These are phyloP conservation scores for Drosophila emarginata DNA, from an alignment of 2,888 invertebrate species.

Conservation along the genomic window DNA sequence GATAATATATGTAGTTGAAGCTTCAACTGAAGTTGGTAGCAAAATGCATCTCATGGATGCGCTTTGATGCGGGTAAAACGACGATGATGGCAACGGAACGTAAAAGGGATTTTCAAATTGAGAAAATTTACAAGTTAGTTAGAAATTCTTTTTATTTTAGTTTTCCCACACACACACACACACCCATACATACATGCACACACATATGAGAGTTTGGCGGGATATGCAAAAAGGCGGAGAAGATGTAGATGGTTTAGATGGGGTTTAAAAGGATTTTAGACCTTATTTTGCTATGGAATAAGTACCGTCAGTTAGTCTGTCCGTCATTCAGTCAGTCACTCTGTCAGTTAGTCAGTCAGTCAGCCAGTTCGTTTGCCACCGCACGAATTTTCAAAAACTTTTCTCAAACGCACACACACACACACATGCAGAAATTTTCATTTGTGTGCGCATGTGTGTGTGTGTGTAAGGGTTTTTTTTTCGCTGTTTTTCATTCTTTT, in stretches of 20 bases:
- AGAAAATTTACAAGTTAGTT: slow-evolving; percentile 68
- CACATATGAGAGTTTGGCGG: slow-evolving; percentile 3
- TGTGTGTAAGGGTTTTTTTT: slow-evolving; percentile 37
- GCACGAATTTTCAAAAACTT: slow-evolving; percentile 74
- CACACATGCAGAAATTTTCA: slow-evolving; percentile 44
- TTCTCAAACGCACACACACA: slow-evolving; percentile 52
- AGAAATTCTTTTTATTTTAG: slow-evolving; percentile 55
- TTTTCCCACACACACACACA: slow-evolving; percentile 35
- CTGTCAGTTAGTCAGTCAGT: neutral
- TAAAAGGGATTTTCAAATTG: slow-evolving; percentile 57
- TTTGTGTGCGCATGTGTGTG: slow-evolving; percentile 52
- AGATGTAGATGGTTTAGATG: neutral
- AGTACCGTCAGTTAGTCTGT: slow-evolving; percentile 57
- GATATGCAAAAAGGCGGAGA: slow-evolving; percentile 2
- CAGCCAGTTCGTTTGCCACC: slow-evolving; percentile 66
- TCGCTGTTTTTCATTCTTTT: slow-evolving; percentile 27
- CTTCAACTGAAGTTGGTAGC: neutral
- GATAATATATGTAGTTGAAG: neutral
- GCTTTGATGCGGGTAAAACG: neutral
- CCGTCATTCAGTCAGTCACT: slow-evolving; percentile 33
- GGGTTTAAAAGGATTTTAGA: slow-evolving; percentile 73
- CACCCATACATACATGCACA: slow-evolving; percentile 11
- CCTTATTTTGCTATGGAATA: slow-evolving; percentile 70
- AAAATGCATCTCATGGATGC: slow-evolving; percentile 18
- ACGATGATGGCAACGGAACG: slow-evolving; percentile 13